Conservation (phyloP, 2,888 invertebrate genomes). For the Chalcis sispes region DNA sequence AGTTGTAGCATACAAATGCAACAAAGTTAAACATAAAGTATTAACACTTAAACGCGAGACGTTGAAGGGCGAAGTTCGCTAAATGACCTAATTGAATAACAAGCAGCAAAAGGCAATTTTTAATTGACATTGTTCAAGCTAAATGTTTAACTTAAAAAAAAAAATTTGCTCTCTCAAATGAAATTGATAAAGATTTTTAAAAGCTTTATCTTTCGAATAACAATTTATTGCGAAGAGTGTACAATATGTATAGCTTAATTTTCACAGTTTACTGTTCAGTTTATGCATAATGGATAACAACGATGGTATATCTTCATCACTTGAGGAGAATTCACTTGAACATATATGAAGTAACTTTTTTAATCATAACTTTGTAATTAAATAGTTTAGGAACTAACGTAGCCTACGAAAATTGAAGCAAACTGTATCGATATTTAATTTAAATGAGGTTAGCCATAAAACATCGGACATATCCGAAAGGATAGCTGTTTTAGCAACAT, state of each 20-base stretch:
- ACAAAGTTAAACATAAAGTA: constrained; percentile 1
- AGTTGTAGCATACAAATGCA: background rate
- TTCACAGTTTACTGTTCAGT: no score
- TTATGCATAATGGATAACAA: no score
- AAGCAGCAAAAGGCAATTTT: background rate
- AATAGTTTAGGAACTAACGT: background rate
- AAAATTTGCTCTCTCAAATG: background rate
- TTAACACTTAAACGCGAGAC: constrained; percentile 7
- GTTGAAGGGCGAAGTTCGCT: background rate
- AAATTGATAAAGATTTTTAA: no score
- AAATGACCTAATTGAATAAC: constrained; percentile 14
- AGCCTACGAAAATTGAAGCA: background rate
- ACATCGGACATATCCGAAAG: no score
- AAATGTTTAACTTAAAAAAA: constrained; percentile 17
- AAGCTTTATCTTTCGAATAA: no score
- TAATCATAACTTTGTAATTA: constrained; percentile 4
- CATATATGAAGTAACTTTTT: constrained; percentile 17
- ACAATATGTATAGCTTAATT: no score
- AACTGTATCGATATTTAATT: constrained; percentile 9
- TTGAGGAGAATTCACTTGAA: no score
- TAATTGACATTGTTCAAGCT: constrained; percentile 28
- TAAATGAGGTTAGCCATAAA: background rate
- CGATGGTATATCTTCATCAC: background rate
- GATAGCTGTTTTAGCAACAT: no score
- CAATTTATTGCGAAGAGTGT: no score